Base-by-base conservation (phyloP, 2,888 invertebrate species). In the Neoitamus cyanurus region DNA sequence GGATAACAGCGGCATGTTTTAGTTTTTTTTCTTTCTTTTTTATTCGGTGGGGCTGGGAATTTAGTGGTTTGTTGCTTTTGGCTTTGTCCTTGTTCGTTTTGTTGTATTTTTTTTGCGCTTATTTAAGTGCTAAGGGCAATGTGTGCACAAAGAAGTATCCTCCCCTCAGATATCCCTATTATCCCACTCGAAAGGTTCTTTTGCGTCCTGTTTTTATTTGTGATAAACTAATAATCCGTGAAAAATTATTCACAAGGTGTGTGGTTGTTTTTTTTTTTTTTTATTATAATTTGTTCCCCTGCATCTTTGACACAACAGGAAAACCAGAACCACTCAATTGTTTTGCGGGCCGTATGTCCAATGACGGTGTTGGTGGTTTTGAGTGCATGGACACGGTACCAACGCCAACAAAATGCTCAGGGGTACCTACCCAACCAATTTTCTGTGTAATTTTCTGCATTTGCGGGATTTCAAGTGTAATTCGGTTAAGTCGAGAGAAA, bases 381-480 rank as follows among this genome's bases (percentile, higher is more conserved):
- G 20, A 58, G 20, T 58, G 58, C 15, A 25, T 58, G 20, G 48
- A 7, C 48, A n/a, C 48, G 7, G 15, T 48, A 48, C 15, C n/a
- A n/a, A 48, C 7, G 7, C 20, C 13, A n/a, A n/a, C 7, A 48
- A 46, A 28, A 13, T 34, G 2, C 20, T 73, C 34, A 15, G 25
- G 48, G 42, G 42, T 11, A 5, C n/a, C 15, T 4, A 46, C 6
- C 28, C 13, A 28, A 46, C 31, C 2, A 31, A 80, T 28, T 75
- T 78, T 48, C n/a, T 20, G 15, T 58, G 58, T 78, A 36, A 83
- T 70, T 78, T 80, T 69, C 78, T 73, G 82, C 68, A 28, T 84
- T 85, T 78, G 83, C 69, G 78, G 85, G 42, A 82, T 83, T 83
- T 84, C 78, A n/a, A 84, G 83, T 84, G 85, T 73, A 82, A 84